Percentiles rank a stretch among this genome's conserved stretches.
These are phyloP conservation scores for Stictocephala bisonia DNA, from an alignment of 2,888 invertebrate genomes.

Conservation along the genomic window DNA sequence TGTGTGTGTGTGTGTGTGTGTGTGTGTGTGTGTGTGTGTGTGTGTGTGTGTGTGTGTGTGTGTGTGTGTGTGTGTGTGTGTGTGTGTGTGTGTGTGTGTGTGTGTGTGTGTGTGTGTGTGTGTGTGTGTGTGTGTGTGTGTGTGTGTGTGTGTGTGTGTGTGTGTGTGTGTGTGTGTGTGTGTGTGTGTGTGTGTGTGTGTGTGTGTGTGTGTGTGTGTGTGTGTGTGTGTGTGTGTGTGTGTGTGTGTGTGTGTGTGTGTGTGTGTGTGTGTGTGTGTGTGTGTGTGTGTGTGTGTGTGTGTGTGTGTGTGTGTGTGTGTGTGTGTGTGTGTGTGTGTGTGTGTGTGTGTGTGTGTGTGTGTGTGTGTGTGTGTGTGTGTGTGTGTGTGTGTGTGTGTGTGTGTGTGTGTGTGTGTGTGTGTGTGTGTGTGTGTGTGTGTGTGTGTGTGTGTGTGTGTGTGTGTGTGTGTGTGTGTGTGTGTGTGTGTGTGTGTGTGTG, in stretches of 20 bases:
- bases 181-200: background rate
- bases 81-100: background rate
- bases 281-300: background rate
- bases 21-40: background rate
- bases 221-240: background rate
- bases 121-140: background rate
- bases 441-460: background rate
- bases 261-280: background rate
- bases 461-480: background rate
- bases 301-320: background rate
- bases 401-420: background rate
- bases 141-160: background rate
- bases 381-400: background rate
- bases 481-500: background rate
- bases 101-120: background rate
- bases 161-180: background rate
- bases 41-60: background rate
- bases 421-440: background rate
- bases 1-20: background rate
- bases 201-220: background rate
- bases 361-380: background rate
- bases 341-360: background rate
- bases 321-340: background rate
- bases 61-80: background rate
- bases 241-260: background rate